These are phyloP conservation scores for Pithys albifrons DNA, from an alignment of 2,113 vertebrate genomes.

Conservation along the genomic window DNA sequence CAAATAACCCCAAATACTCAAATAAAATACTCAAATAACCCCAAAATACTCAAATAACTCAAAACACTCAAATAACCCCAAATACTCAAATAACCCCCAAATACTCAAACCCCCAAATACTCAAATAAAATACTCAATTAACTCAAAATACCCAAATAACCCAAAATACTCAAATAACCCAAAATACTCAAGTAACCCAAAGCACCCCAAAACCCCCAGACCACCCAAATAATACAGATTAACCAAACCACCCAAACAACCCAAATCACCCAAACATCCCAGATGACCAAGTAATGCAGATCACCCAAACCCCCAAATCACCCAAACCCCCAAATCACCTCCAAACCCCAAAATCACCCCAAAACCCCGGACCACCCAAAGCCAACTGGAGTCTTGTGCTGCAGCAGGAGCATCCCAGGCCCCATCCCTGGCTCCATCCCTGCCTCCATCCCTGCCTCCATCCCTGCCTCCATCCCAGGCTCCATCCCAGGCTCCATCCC, in stretches of 20 bases:
- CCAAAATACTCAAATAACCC: too few relatives aligned
- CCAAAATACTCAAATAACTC: too few relatives aligned
- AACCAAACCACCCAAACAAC: background rate
- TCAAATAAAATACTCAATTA: background rate
- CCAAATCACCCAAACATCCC: background rate
- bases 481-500: background rate
- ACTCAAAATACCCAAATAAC: background rate
- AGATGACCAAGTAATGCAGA: background rate
- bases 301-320: background rate
- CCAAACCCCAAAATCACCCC: too few relatives aligned
- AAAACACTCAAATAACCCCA: background rate
- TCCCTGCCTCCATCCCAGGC: background rate
- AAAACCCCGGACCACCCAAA: background rate
- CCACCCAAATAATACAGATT: too few relatives aligned
- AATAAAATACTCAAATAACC: too few relatives aligned
- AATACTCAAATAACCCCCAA: too few relatives aligned
- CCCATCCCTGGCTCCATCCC: background rate
- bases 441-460: background rate
- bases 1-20: too few relatives aligned
- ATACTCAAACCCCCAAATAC: too few relatives aligned
- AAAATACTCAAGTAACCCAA: too few relatives aligned
- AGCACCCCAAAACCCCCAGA: background rate
- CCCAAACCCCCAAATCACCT: too few relatives aligned
- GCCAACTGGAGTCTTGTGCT: accelerated
- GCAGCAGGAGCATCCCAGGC: background rate